Conservation (phyloP, 2,888 invertebrate species). For the Ochropleura leucogaster region DNA sequence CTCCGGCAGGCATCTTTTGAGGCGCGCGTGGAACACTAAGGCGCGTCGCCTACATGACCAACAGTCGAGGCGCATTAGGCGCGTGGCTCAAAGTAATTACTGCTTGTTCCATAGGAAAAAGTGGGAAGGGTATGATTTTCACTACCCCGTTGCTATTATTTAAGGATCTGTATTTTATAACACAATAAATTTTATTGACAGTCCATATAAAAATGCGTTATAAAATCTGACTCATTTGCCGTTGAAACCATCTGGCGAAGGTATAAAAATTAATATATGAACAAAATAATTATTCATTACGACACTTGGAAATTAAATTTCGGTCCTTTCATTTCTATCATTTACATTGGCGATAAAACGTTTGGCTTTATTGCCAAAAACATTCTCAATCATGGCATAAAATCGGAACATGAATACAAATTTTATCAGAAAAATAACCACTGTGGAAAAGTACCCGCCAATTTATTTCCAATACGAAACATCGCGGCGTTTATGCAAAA, state of each 20-base stretch:
- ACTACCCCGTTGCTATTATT: neutral
- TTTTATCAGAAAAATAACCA: constrained; percentile 2
- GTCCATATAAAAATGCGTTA: neutral
- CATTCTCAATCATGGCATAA: neutral
- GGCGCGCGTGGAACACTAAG: no score
- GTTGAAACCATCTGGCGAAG: neutral
- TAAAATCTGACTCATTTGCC: neutral
- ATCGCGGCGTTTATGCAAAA: neutral
- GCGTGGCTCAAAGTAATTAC: no score
- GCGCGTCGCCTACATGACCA: no score
- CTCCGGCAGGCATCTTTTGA: no score
- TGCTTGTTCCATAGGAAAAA: no score
- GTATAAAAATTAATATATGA: neutral
- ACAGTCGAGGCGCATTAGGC: no score
- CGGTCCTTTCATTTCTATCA: neutral
- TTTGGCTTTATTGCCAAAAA: neutral
- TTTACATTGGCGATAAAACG: neutral
- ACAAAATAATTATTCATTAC: neutral
- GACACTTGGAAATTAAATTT: neutral
- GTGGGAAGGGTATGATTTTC: neutral
- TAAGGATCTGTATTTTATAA: neutral
- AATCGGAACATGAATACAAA: constrained; percentile 7
- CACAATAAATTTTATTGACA: neutral
- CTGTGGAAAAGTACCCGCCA: constrained; percentile 7
- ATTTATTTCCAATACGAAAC: constrained; percentile 1